Conservation (phyloP, 2,888 invertebrate genomes). For the Nasonovia ribisnigri region DNA sequence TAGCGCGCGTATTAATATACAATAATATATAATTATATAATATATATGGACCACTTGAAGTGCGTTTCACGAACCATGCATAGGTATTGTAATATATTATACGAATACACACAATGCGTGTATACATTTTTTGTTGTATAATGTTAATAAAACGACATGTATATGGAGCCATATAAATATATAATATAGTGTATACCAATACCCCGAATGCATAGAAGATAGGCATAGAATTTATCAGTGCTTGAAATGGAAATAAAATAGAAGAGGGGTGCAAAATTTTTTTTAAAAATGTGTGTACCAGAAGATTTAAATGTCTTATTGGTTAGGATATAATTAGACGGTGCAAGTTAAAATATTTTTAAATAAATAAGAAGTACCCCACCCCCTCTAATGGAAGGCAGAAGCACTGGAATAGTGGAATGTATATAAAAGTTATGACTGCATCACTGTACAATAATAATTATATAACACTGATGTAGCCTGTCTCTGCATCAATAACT, state of each 20-base stretch:
- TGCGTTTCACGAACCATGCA: not conserved
- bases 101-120: not conserved
- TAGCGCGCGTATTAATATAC: not conserved
- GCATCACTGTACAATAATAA: not conserved
- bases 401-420: not conserved
- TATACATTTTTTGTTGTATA: not conserved
- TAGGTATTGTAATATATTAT: not conserved
- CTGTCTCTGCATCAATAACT: not conserved
- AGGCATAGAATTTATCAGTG: not conserved
- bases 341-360: not conserved
- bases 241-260: not conserved
- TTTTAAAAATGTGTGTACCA: not conserved
- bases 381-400: too few species aligned
- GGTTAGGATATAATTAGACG: not conserved
- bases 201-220: not conserved
- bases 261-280: not conserved
- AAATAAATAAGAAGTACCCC: not conserved
- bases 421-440: not conserved
- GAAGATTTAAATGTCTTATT: not conserved
- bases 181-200: not conserved
- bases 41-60: not conserved
- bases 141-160: not conserved
- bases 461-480: not conserved
- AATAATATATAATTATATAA: not conserved
- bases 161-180: too few species aligned